Base-by-base conservation (phyloP, 2,113 vertebrate species). In the Prolemur simus region DNA sequence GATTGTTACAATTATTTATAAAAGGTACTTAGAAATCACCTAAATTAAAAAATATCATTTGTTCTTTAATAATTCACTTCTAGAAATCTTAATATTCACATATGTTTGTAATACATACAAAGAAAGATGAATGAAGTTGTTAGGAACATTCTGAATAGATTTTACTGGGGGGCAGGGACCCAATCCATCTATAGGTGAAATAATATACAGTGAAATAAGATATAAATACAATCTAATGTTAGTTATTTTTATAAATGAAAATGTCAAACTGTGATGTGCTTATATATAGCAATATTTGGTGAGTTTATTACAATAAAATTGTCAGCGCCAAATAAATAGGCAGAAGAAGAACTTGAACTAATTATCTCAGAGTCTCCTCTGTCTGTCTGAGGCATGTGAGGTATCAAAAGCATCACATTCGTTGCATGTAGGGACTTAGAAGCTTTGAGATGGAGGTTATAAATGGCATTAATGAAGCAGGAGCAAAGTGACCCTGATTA, bases 21-120 rank as follows among this genome's bases (percentile, higher is more conserved):
- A 91, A 56, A 68, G 20, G 2, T 10, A 84, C 80, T 76, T 91
- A 85, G 52, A 86, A 6, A 77, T 69, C 12, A 29, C 64, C 27
- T 68, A 76, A 45, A 60, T 85, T 95, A 15, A 56, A 39, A 88
- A 85, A 42, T 74, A 56, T 69, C 47, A 2, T 7, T 15, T 68
- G 8, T 73, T 42, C 54, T 88, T 83, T 86, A 63, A 76, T 58
- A 56, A 21, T 89, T 11, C 1, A 71, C 11, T 73, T 77, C 4
- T 63, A 91, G 77, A 84, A 92, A 87, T 86, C 64, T 71, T 95
- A 93, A 91, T 77, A 73, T 87, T 78, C 74, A 45, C 3, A 47
- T 23, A 23, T 37, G 66, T 73, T 78, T 94, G 8, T 42, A 49
- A 71, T 54, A 6, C 14, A 39, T 68, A 37, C 6, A 34, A 78